Evolutionary conservation across 2,888 invertebrate species (phyloP).

Genomic region (Sturmia bella): DNA sequence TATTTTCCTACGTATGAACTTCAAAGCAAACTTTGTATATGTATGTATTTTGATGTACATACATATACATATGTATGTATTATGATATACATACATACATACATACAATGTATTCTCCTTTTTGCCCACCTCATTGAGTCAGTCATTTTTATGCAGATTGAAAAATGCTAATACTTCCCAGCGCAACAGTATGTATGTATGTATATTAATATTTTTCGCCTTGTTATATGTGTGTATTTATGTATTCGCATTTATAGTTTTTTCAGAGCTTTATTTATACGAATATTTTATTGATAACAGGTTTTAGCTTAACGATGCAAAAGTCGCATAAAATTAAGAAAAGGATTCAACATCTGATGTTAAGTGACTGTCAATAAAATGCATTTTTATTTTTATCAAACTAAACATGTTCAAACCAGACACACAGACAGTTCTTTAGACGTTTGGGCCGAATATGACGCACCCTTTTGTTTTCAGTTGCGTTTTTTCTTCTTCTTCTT

Average conservation of each 20-base stretch:
- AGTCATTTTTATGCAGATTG: neutral
- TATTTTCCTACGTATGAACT: too few relatives aligned
- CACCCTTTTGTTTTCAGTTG: too few relatives aligned
- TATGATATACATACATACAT: neutral
- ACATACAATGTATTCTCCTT: slow-evolving; percentile 38
- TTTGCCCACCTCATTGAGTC: slow-evolving; percentile 17
- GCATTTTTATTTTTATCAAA: neutral
- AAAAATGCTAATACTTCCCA: slow-evolving; percentile 32
- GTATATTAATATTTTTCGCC: slow-evolving; percentile 33
- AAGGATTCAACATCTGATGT: slow-evolving; percentile 3
- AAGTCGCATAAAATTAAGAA: slow-evolving; percentile 10
- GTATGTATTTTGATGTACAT: neutral
- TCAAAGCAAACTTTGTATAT: too few relatives aligned
- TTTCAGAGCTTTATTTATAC: slow-evolving; percentile 20
- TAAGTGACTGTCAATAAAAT: too few relatives aligned
- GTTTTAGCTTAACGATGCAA: slow-evolving; percentile 15
- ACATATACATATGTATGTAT: neutral
- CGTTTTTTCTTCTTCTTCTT: too few relatives aligned
- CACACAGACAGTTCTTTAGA: too few relatives aligned
- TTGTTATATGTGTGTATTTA: slow-evolving; percentile 8
- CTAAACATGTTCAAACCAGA: too few relatives aligned
- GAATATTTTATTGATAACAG: slow-evolving; percentile 30
- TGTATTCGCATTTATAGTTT: neutral
- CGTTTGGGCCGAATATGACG: too few relatives aligned
- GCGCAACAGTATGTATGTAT: slow-evolving; percentile 4